Percentiles rank a stretch among this genome's conserved stretches.
These are phyloP conservation scores for Deladenus siricidicola DNA, from an alignment of 2,888 invertebrate species.

Conservation along the genomic window DNA sequence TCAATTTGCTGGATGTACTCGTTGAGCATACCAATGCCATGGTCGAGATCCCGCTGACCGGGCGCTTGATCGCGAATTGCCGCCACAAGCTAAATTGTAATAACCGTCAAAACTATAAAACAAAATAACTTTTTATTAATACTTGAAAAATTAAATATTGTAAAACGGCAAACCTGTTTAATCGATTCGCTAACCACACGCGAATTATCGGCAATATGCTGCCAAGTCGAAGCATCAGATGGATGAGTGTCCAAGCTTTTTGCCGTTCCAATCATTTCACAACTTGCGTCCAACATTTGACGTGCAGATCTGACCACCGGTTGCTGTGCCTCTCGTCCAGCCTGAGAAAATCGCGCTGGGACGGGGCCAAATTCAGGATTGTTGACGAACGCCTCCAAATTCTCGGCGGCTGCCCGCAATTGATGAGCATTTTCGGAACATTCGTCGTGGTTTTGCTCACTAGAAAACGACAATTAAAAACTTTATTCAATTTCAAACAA, in stretches of 20 bases:
- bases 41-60: slow-evolving; percentile 76
- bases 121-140: no score
- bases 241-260: slow-evolving; percentile 72
- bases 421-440: slow-evolving; percentile 69
- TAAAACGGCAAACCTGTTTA: slow-evolving; percentile 62
- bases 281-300: slow-evolving; percentile 68
- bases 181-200: slow-evolving; percentile 92
- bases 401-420: slow-evolving; percentile 79
- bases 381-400: slow-evolving; percentile 81
- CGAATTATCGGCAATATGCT: slow-evolving; percentile 81
- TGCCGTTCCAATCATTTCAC: slow-evolving; percentile 77
- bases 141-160: slow-evolving; percentile 52
- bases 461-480: slow-evolving; percentile 12
- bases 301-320: slow-evolving; percentile 70
- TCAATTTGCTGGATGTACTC: slow-evolving; percentile 69
- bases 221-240: slow-evolving; percentile 86
- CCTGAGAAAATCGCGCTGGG: slow-evolving; percentile 75
- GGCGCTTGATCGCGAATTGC: slow-evolving; percentile 79
- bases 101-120: no score
- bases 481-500: no score
- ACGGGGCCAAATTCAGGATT: slow-evolving; percentile 85
- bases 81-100: neutral
- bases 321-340: slow-evolving; percentile 72
- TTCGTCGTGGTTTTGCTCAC: slow-evolving; percentile 49
- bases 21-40: slow-evolving; percentile 70